phyloP scores from a whole-genome alignment of 92 coral and sea anemone species.

The Porites evermanni region DNA sequence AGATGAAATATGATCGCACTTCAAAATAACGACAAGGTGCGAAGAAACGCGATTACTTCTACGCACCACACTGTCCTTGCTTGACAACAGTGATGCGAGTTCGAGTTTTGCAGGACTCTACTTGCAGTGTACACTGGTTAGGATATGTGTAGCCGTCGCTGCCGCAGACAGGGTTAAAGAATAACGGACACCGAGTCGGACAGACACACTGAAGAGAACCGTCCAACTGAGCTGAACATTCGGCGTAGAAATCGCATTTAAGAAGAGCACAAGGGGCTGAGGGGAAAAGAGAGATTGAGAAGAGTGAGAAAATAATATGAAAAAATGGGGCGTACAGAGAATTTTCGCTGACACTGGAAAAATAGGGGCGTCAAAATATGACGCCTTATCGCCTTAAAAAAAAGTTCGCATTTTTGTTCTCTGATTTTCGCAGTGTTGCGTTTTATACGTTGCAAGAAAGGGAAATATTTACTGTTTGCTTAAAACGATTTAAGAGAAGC shows the following conservation, averaged over 20 bases:
- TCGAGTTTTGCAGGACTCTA: constrained; percentile 84
- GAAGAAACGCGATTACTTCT: not conserved
- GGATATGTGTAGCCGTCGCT: constrained; percentile 89
- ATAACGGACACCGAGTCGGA: constrained; percentile 83
- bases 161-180: constrained; percentile 93
- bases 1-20: not conserved
- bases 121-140: constrained; percentile 86
- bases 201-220: constrained; percentile 94
- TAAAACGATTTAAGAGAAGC: no score
- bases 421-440: no score
- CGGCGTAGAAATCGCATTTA: constrained; percentile 87
- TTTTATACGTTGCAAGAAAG: no score
- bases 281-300: not conserved
- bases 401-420: no score
- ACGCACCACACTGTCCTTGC: constrained; percentile 90
- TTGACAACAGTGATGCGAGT: constrained; percentile 77
- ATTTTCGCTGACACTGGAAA: no score
- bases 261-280: constrained; percentile 91
- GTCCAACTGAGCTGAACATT: constrained; percentile 83
- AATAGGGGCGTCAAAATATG: no score
- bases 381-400: no score
- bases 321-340: no score
- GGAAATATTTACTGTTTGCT: no score
- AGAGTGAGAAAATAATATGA: not conserved
- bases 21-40: not conserved